phyloP scores from a whole-genome alignment of 2,113 vertebrate species.

The Nycticebus coucang region DNA sequence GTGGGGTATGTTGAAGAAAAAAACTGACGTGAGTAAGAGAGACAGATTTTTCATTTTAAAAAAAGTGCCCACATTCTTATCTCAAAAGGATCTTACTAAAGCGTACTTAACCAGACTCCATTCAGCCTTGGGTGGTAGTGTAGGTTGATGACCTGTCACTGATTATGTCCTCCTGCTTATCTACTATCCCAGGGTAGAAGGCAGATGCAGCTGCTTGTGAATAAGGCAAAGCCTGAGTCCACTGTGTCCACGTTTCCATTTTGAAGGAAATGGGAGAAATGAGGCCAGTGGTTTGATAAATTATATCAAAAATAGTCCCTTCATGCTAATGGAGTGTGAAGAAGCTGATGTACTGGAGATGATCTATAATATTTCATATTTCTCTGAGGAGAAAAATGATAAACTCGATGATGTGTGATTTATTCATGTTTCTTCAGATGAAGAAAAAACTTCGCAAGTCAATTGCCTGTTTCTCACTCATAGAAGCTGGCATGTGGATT shows the following conservation, averaged over 20 bases:
- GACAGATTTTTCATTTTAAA: not conserved
- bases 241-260: slow-evolving; percentile 66
- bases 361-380: slow-evolving; percentile 86
- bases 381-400: slow-evolving; percentile 86
- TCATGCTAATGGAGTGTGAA: slow-evolving; percentile 86
- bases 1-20: not conserved
- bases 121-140: not conserved
- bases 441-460: slow-evolving; percentile 78
- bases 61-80: not conserved
- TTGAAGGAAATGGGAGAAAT: slow-evolving; percentile 82
- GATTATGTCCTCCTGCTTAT: not conserved
- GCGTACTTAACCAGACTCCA: not conserved
- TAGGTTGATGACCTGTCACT: not conserved
- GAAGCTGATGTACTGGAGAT: slow-evolving; percentile 84
- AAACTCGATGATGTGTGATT: slow-evolving; percentile 87
- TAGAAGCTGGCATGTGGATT: slow-evolving; percentile 66
- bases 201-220: not conserved
- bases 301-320: slow-evolving; percentile 84
- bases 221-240: slow-evolving; percentile 42
- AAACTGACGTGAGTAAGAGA: not conserved
- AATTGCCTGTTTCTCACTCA: slow-evolving; percentile 73
- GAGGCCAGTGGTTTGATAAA: slow-evolving; percentile 87
- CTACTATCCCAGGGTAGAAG: slow-evolving; percentile 12
- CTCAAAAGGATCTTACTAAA: not conserved
- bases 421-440: slow-evolving; percentile 84